Evolutionary conservation across 2,797 vertebrate species (phyloP), one percentile per base, ranked within the genome.

Genomic region (Trematomus bernacchii): DNA sequence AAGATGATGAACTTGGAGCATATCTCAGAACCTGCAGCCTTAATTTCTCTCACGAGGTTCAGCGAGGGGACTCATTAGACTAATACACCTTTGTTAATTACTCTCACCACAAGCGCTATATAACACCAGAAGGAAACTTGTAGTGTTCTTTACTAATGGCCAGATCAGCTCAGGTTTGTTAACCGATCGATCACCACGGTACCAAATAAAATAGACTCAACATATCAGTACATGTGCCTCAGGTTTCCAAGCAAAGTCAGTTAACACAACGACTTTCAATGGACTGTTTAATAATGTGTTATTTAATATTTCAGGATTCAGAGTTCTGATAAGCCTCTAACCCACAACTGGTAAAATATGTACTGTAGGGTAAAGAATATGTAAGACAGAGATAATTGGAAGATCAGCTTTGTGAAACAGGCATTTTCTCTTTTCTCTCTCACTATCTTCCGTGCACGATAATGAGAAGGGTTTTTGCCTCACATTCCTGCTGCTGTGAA

Each of bases 21-120:
- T 27, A 86, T 62, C 76, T 66, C 66, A 71, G 71, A 85, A 80
- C 79, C 80, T 71, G 79, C 75, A 82, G 80, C 75, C 58, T 79
- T 77, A 53, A 85, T 87, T 84, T 87, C 73, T 87, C 86, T 87
- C 85, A 69, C 64, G 69, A 82, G 82, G 67, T 85, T 87, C 46
- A 84, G 71, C 70, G 27, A 55, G 67, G 65, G 69, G 60, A 73
- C 83, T 91, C 86, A 85, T 90, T 90, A 85, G 65, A 71, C 75
- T 44, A 77, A 84, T 64, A 70, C 43, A 76, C 73, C 68, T 76
- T 77, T 77, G 84, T 84, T 87, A 89, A 89, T 86, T 89, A 87
- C 76, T 86, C 43, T 60, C 46, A 73, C 71, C 47, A 60, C 60
- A 60, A 70, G 46, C 5, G 23, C 80, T 72, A 76, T 53, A 69